These are phyloP conservation scores for Ceratothoa steindachneri DNA, from an alignment of 2,888 invertebrate species.

Conservation along the genomic window DNA sequence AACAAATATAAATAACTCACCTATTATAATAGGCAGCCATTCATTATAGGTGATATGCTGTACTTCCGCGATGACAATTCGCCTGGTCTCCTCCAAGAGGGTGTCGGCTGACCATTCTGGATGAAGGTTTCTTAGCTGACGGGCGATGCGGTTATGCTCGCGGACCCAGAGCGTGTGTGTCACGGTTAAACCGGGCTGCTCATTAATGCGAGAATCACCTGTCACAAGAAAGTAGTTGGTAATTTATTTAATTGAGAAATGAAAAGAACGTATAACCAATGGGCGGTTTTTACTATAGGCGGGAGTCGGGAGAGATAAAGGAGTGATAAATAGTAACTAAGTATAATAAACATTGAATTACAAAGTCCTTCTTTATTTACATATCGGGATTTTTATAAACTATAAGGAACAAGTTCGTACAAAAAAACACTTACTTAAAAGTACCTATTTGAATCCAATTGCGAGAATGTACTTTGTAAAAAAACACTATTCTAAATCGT, in stretches of 20 bases:
- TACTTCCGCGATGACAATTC: conserved; percentile 57
- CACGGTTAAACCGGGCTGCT: conserved; percentile 65
- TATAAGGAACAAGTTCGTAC: too few relatives aligned
- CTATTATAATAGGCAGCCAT: conserved; percentile 58
- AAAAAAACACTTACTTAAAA: too few relatives aligned
- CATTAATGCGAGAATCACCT: conserved; percentile 57
- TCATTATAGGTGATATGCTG: conserved; percentile 60
- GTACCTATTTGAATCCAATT: too few relatives aligned
- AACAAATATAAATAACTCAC: too few relatives aligned
- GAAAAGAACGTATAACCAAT: not conserved
- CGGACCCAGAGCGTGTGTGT: conserved; percentile 65
- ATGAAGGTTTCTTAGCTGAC: conserved; percentile 53
- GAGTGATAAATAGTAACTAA: too few relatives aligned
- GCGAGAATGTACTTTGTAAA: too few relatives aligned
- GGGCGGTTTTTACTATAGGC: too few relatives aligned
- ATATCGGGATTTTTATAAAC: too few relatives aligned
- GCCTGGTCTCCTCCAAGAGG: conserved; percentile 57
- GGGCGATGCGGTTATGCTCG: conserved; percentile 57
- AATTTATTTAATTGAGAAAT: not conserved
- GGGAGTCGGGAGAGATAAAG: too few relatives aligned
- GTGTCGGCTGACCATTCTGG: conserved; percentile 57
- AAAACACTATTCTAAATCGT: too few relatives aligned
- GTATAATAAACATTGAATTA: too few relatives aligned
- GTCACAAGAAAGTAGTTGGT: not conserved
- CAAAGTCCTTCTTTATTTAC: too few relatives aligned